These are phyloP conservation scores for Patella ulyssiponensis DNA, from an alignment of 2,888 invertebrate species.

Conservation along the genomic window DNA sequence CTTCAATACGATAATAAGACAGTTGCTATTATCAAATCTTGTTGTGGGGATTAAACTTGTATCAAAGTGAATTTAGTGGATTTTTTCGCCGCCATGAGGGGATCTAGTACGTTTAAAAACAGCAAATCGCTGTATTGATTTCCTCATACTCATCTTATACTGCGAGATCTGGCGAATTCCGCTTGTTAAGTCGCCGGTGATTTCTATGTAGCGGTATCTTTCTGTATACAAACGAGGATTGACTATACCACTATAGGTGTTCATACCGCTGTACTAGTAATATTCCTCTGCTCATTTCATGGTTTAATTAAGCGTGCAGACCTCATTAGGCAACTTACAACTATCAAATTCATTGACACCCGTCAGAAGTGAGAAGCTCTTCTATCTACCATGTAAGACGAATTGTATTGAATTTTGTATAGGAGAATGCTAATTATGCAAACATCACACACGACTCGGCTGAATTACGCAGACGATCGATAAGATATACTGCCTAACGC, in stretches of 20 bases:
- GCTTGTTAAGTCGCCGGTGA: background rate
- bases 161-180: background rate
- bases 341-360: too few species aligned
- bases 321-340: too few species aligned
- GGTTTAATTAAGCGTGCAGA: too few species aligned
- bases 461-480: conserved; percentile 22
- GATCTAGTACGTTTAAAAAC: background rate
- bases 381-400: conserved; percentile 18
- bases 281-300: too few species aligned
- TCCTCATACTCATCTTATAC: background rate
- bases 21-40: too few species aligned
- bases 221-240: background rate
- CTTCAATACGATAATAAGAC: too few species aligned
- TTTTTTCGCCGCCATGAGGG: background rate
- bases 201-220: background rate
- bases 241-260: background rate
- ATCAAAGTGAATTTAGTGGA: conserved; percentile 1
- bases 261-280: too few species aligned
- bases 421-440: conserved; percentile 55
- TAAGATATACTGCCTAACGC: conserved; percentile 21
- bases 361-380: too few species aligned
- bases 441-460: conserved; percentile 33
- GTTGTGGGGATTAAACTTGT: background rate
- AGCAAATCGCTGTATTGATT: conserved; percentile 5
- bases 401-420: conserved; percentile 50